These are phyloP conservation scores for Allobates femoralis DNA, from an alignment of 2,797 vertebrate genomes.

Conservation along the genomic window DNA sequence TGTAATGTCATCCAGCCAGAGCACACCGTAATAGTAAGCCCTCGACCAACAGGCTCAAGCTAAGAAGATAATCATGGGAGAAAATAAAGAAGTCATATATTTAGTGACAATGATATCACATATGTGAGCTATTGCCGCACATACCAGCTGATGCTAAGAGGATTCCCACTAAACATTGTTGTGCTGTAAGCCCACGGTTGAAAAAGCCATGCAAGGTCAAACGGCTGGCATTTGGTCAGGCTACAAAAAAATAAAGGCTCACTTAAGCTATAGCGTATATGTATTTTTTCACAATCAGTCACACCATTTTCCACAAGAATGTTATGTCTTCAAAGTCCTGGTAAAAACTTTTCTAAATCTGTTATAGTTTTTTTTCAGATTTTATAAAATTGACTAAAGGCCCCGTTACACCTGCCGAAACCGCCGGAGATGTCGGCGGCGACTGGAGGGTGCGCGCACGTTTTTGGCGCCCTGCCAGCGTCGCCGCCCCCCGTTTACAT, in stretches of 20 bases:
- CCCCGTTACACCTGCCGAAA: too few species aligned
- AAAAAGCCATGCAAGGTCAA: constrained; percentile 31
- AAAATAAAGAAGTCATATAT: constrained; percentile 54
- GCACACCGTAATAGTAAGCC: constrained; percentile 49
- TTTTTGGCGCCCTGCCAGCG: too few species aligned
- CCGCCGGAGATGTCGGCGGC: too few species aligned
- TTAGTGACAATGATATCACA: constrained; percentile 54
- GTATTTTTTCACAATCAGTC: not conserved
- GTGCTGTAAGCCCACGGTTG: not conserved
- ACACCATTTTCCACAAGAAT: not conserved
- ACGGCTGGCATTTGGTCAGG: not conserved
- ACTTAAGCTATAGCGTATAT: not conserved
- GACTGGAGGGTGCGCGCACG: too few species aligned
- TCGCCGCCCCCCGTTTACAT: too few species aligned
- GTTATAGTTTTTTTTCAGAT: too few species aligned
- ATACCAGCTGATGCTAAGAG: constrained; percentile 36
- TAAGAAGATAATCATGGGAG: constrained; percentile 51
- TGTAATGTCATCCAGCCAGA: constrained; percentile 56
- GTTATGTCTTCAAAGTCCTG: too few species aligned
- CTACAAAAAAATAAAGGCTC: not conserved
- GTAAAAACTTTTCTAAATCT: not conserved
- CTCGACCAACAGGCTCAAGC: constrained; percentile 42
- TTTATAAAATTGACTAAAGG: too few species aligned
- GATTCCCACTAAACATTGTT: constrained; percentile 43
- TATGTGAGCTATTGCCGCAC: constrained; percentile 30